These are phyloP conservation scores for Epinephelus coioides DNA, from an alignment of 2,797 vertebrate genomes.

Conservation along the genomic window DNA sequence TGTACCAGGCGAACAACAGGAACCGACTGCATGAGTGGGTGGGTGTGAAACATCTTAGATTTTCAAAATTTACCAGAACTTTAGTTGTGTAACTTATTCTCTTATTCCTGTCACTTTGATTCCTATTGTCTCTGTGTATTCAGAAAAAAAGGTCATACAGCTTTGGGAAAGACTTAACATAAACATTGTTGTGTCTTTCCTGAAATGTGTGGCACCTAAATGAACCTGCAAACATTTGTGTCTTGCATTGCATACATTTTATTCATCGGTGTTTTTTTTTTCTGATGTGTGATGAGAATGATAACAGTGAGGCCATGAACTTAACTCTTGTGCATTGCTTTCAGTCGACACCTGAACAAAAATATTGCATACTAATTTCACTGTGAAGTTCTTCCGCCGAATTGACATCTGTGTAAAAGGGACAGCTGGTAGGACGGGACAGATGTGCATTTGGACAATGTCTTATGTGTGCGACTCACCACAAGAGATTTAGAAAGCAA, in stretches of 20 bases:
- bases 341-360: too few relatives aligned
- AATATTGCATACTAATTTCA: too few relatives aligned
- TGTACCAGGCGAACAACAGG: constrained; percentile 16
- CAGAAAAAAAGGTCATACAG: constrained; percentile 7
- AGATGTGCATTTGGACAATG: too few relatives aligned
- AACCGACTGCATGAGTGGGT: neutral
- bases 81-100: constrained; percentile 2
- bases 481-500: too few relatives aligned
- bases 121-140: neutral
- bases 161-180: neutral
- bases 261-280: neutral
- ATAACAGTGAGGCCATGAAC: too few relatives aligned
- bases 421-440: too few relatives aligned
- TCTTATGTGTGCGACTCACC: too few relatives aligned
- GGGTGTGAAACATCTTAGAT: constrained; percentile 6
- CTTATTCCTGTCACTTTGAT: neutral
- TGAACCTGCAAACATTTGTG: neutral
- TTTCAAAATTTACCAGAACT: constrained; percentile 1
- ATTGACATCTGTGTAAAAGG: too few relatives aligned
- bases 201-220: neutral
- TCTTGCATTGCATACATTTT: neutral
- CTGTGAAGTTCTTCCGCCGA: too few relatives aligned
- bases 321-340: too few relatives aligned
- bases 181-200: neutral
- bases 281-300: constrained; percentile 2